Conservation (phyloP, 2,113 vertebrate species). For the Parotia lawesii region DNA sequence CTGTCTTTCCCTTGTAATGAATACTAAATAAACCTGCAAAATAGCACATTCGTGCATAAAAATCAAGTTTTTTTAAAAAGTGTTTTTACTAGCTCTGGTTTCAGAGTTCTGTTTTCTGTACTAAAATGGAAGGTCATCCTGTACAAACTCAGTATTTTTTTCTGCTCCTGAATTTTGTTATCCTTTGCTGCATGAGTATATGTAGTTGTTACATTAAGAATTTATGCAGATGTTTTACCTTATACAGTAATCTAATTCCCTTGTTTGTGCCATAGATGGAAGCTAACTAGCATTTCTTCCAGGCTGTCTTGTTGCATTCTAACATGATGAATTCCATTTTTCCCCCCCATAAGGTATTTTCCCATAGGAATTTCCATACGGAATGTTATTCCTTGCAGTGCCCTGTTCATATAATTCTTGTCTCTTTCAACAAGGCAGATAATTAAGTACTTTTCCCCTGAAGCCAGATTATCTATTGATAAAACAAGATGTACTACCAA, state of each 20-base stretch:
- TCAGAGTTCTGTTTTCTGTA: slow-evolving; percentile 40
- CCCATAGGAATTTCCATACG: neutral
- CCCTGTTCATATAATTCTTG: neutral
- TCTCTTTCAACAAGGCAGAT: neutral
- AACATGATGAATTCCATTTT: neutral
- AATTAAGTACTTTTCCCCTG: neutral
- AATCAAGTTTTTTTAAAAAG: neutral
- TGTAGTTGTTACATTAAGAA: neutral
- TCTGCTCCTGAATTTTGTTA: slow-evolving; percentile 33
- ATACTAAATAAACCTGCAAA: slow-evolving; percentile 21
- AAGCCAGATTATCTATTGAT: slow-evolving; percentile 16
- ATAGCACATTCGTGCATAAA: neutral
- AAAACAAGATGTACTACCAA: slow-evolving; percentile 6
- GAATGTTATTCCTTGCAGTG: neutral
- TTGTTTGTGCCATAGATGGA: neutral
- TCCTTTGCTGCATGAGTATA: neutral
- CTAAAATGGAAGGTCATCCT: slow-evolving; percentile 15
- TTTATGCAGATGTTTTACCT: neutral
- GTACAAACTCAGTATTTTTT: neutral
- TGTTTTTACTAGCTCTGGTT: slow-evolving; percentile 40
- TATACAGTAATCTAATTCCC: neutral
- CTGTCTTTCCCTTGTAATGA: neutral
- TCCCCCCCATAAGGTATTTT: neutral
- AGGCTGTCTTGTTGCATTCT: neutral
- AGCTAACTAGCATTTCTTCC: neutral